These are phyloP conservation scores for Leptosomus discolor DNA, from an alignment of 2,113 vertebrate genomes.

Conservation along the genomic window DNA sequence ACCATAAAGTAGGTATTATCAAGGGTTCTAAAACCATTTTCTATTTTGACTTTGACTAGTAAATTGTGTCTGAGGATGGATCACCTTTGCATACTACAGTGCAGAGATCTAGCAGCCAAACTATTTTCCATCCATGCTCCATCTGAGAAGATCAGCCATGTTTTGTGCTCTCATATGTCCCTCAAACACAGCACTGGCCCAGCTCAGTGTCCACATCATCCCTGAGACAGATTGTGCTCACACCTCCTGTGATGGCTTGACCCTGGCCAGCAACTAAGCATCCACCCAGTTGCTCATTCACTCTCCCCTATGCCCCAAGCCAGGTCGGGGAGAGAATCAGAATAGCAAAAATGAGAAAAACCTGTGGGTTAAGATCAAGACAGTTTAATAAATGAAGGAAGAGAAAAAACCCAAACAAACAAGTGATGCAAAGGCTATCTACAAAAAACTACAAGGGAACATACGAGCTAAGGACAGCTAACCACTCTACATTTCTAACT, in stretches of 20 bases:
- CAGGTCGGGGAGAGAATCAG: background rate
- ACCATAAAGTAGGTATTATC: background rate
- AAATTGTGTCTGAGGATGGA: background rate
- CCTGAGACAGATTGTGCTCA: background rate
- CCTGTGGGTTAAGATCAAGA: background rate
- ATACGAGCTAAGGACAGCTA: background rate
- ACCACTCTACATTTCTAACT: background rate
- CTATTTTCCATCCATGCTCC: background rate
- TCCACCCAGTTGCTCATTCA: background rate
- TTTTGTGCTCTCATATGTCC: background rate
- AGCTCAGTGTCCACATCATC: background rate
- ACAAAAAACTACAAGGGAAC: background rate
- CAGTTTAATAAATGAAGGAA: background rate
- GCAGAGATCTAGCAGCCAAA: background rate
- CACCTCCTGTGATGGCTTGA: background rate
- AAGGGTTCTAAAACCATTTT: background rate
- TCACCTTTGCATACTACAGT: background rate
- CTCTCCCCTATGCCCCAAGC: background rate
- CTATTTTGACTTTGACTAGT: background rate
- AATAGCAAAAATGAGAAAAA: background rate
- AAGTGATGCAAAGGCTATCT: background rate
- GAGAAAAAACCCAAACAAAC: fast-evolving
- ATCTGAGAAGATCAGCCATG: background rate
- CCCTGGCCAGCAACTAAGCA: background rate
- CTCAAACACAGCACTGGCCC: background rate